Evolutionary conservation across 2,797 vertebrate species (phyloP), one percentile per base, ranked within the genome.

Genomic region (Naso thynnoides): DNA sequence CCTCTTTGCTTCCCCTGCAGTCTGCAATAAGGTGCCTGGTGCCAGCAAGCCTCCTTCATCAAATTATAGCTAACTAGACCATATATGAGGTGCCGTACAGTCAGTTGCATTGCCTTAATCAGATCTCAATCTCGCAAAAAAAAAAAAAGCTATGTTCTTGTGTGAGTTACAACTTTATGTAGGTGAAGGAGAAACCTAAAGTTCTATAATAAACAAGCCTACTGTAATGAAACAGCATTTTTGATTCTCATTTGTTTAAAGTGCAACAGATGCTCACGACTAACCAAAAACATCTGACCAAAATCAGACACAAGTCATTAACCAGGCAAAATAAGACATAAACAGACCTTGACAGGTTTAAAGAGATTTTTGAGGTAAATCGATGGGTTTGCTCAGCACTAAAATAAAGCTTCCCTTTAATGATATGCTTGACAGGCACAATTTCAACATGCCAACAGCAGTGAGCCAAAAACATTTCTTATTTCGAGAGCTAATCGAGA

Each of bases 231-330:
- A 81, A 52, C 27, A 69, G 24, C 13, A 58, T 55, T 56, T 50
- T 53, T 38, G 33, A 70, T 68, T 31, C 45, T 61, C 29, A 49
- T 56, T 72, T 74, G 65, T 24, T 55, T 61, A 33, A 71, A 78
- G 52, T 50, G 39, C 52, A 81, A 66, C 64, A 82, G 65, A 88
- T 82, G 71, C 41, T 79, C 52, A 38, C 0, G 0, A 54, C 63
- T 72, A 76, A 79, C 45, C 18, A 38, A 74, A 81, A 79, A 67
- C 81, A 83, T 79, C 68, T 81, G 79, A 86, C 54, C 49, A 52
- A 50, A 50, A 67, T 82, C 70, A 70, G 42, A 62, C 60, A 65
- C 24, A 69, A 67, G 70, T 60, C 49, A 66, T 65, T 64, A 70
- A 6, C 27, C 8, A 33, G 26, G 27, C 24, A 58, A 69, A 75